Conservation (phyloP, 2,797 vertebrate genomes). For the Channallabes apus region DNA sequence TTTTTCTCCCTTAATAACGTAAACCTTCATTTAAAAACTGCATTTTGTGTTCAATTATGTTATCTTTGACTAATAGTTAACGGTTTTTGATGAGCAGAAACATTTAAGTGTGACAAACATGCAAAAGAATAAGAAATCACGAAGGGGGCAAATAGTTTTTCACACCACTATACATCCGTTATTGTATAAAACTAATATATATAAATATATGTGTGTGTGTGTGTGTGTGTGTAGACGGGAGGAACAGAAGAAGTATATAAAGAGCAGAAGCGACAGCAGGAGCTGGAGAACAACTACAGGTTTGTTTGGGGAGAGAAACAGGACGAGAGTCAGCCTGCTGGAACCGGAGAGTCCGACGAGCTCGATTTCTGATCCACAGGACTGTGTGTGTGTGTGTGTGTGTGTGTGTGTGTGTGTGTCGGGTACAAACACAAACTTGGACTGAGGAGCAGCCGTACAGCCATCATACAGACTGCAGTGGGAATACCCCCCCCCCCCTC, state of each 20-base stretch:
- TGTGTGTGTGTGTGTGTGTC: not conserved
- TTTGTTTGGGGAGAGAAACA: conserved; percentile 86
- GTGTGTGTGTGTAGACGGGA: conserved; percentile 76
- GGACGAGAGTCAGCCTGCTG: conserved; percentile 73
- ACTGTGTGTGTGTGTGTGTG: not conserved
- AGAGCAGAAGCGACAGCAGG: conserved; percentile 86
- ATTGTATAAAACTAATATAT: not conserved
- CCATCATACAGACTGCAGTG: not conserved
- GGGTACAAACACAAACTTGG: not conserved
- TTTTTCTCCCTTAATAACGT: too few species aligned
- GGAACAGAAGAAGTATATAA: conserved; percentile 90
- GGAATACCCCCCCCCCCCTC: not conserved
- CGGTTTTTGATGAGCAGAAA: too few species aligned
- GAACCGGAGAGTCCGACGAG: conserved; percentile 81
- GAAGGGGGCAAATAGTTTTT: too few species aligned
- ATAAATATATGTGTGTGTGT: not conserved
- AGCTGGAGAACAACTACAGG: conserved; percentile 90
- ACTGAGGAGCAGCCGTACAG: not conserved
- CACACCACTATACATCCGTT: too few species aligned
- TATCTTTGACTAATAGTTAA: too few species aligned
- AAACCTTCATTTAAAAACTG: too few species aligned
- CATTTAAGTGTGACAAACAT: too few species aligned
- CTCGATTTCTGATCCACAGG: conserved; percentile 79
- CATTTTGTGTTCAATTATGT: too few species aligned
- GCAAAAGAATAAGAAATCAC: too few species aligned